Base-by-base conservation (phyloP, 2,797 vertebrate species). In the Diplodus puntazzo region DNA sequence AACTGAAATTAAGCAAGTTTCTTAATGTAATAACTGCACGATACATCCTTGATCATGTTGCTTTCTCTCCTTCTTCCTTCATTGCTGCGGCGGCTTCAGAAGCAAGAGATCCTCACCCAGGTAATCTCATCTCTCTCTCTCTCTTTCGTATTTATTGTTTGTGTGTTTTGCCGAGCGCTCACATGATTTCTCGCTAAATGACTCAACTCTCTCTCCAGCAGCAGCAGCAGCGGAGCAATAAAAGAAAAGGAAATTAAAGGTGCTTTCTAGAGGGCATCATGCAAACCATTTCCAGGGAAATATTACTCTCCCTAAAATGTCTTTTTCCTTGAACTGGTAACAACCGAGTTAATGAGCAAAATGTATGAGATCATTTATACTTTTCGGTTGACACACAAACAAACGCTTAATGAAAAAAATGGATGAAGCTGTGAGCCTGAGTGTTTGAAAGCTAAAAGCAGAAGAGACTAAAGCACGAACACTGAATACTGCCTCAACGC, bases 51-150 rank as follows among this genome's bases (percentile, higher is more conserved):
- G 30, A 85, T 34, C n/a, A 25, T 79, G 16, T 69, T 21, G 25
- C 2, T 77, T 46, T 84, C 50, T 88, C 63, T 87, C 20, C 66
- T 21, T 67, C 67, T 91, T 21, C 66, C 67, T 91, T 84, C 86
- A 94, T 27, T 27, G 27, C 93, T 92, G 94, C 93, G 61, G 73
- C 89, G 5, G 20, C 0, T 61, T 64, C 89, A 98, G 97, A 98
- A 97, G 93, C 96, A 96, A 93, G 97, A 98, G 86, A 96, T 98
- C 93, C 96, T 97, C 95, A 96, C 94, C 85, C 97, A 98, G 96
- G 97, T 98, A 97, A 96, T 57, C 63, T 65, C 25, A 45, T 76
- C 30, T 34, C 30, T 57, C 63, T 65, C 25, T 45, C 75, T 18
- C 10, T 60, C 20, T 66, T 18, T 72, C 3, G 17, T 0, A 18